A percentile compares a stretch with the other conserved stretches of the same genome.
Conservation (phyloP, 2,113 vertebrate genomes). For the Pterocles burchelli region DNA sequence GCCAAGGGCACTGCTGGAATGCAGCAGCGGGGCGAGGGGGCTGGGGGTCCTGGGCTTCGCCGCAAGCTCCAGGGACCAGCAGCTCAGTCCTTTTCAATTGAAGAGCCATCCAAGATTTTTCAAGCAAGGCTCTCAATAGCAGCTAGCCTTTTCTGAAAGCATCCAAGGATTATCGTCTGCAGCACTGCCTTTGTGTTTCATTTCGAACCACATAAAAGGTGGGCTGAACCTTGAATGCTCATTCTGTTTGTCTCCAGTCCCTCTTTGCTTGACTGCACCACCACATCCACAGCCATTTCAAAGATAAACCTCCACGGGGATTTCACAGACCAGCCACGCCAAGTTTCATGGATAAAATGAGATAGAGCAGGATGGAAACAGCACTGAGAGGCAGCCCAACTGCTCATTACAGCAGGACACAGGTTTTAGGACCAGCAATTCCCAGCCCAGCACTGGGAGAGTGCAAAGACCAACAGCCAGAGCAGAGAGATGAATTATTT, state of each 20-base stretch:
- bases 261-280: background rate
- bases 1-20: background rate
- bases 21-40: accelerated
- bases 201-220: background rate
- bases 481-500: background rate
- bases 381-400: accelerated
- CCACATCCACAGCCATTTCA: background rate
- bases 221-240: background rate
- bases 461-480: background rate
- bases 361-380: background rate
- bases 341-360: background rate
- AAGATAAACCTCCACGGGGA: background rate
- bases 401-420: background rate
- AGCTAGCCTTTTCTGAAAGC: background rate
- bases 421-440: background rate
- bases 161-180: background rate
- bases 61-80: background rate
- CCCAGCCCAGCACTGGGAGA: background rate
- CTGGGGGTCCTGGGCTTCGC: accelerated
- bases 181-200: background rate
- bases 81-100: background rate
- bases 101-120: background rate
- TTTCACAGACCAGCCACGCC: background rate
- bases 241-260: background rate
- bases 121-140: background rate